Base-by-base conservation (phyloP, 2,888 invertebrate species). In the Eulithis prunata region DNA sequence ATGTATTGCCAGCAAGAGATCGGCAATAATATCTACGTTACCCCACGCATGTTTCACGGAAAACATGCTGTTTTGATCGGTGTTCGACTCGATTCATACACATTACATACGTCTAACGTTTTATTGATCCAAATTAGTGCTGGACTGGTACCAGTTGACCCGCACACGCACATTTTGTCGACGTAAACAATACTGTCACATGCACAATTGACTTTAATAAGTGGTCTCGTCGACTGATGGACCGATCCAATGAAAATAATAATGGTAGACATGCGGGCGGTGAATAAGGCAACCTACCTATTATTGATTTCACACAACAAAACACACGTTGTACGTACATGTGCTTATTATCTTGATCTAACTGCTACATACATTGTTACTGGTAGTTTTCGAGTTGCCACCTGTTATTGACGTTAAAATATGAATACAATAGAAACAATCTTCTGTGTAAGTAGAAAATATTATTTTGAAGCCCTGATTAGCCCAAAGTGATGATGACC, bases 231-330 rank as follows among this genome's bases (percentile, higher is more conserved):
- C 77, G 69, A 56, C 59, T 71, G 69, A 66, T 75, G 76, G 78
- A 75, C 76, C 77, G 74, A 75, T 77, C 78, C 78, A 80, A 82
- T 80, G 77, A 79, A 78, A 74, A 74, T 77, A 32, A 80, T 76
- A 79, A 80, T 78, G 74, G 73, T 74, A 75, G 82, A 77, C 81
- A 89, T 88, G 85, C 88, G 87, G 88, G 87, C 81, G 79, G 73
- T 73, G 75, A 74, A 85, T 82, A 82, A 83, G 78, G 80, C 75
- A 79, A 81, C 79, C 75, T 59, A 52, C 46, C 52, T 77, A 82
- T 84, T 84, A 87, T 86, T 81, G 83, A 82, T 85, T 84, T 83
- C 77, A 81, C 82, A 83, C 82, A 81, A 81, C 79, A 79, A 75
- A 81, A 84, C 79, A 82, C 82, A 78, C 79, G 78, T 78, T 74